Conservation (phyloP, 2,113 vertebrate species). For the Ochotona curzoniae region DNA sequence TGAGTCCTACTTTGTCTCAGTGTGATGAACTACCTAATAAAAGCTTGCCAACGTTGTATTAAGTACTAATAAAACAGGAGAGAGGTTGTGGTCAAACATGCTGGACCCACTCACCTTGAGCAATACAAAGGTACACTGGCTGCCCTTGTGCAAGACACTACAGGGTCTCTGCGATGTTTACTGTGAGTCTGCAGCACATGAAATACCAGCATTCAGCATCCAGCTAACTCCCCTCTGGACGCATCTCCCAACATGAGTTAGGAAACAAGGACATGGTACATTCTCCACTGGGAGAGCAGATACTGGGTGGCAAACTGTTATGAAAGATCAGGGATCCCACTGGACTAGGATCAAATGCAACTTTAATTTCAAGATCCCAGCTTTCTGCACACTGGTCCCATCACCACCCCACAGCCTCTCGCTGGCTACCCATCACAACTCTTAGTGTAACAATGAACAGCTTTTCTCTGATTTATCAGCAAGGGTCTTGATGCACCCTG, state of each 20-base stretch:
- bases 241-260: neutral
- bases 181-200: neutral
- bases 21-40: conserved; percentile 65
- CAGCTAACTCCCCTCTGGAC: neutral
- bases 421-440: neutral
- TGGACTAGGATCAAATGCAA: neutral
- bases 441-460: neutral
- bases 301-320: neutral
- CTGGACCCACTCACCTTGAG: neutral
- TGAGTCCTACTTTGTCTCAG: neutral
- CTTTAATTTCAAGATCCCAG: neutral
- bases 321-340: neutral
- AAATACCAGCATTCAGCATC: neutral
- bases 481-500: neutral
- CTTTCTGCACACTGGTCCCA: neutral
- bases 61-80: conserved; percentile 15
- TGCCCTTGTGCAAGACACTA: neutral
- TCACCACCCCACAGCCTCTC: neutral
- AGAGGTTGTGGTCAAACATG: neutral
- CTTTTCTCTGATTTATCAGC: neutral
- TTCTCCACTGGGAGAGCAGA: neutral
- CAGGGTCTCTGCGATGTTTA: neutral
- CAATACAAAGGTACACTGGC: neutral
- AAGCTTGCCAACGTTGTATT: neutral
- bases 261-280: neutral